Evolutionary conservation across 2,113 vertebrate species (phyloP).

Genomic region (Budorcas taxicolor): DNA sequence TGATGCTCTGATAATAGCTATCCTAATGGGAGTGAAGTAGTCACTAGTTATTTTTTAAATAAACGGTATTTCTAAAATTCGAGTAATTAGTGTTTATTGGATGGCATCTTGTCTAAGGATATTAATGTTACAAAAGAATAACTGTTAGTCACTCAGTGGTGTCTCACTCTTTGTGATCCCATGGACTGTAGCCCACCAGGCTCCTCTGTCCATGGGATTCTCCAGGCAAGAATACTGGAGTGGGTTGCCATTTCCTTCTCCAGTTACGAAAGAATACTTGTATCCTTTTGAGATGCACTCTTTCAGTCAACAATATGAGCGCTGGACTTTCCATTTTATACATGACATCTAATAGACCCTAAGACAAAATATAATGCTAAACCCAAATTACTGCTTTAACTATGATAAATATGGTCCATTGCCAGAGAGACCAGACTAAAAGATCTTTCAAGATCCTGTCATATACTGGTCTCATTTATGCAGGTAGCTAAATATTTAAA

Average conservation of each 20-base stretch:
- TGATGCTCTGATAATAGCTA: not conserved
- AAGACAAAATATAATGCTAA: not conserved
- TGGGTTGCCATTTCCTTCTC: not conserved
- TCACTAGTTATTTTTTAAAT: not conserved
- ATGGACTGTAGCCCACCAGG: not conserved
- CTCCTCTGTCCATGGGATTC: not conserved
- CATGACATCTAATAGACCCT: not conserved
- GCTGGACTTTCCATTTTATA: not conserved
- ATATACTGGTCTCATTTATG: not conserved
- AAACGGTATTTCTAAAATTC: not conserved
- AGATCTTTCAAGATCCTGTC: not conserved
- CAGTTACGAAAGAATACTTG: not conserved
- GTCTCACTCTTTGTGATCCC: not conserved
- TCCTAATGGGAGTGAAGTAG: not conserved
- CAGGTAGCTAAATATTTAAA: not conserved
- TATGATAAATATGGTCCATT: not conserved
- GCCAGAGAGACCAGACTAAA: not conserved
- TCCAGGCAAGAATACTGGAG: not conserved
- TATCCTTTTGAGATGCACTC: not conserved
- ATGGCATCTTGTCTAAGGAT: not conserved
- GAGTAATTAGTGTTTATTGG: not conserved
- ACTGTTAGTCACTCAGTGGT: not conserved
- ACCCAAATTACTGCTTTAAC: not conserved
- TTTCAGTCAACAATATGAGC: not conserved
- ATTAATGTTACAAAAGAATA: not conserved